Evolutionary conservation across 2,888 invertebrate genomes (phyloP), one percentile per base, ranked within the genome.

Genomic region (Plebejus argus): DNA sequence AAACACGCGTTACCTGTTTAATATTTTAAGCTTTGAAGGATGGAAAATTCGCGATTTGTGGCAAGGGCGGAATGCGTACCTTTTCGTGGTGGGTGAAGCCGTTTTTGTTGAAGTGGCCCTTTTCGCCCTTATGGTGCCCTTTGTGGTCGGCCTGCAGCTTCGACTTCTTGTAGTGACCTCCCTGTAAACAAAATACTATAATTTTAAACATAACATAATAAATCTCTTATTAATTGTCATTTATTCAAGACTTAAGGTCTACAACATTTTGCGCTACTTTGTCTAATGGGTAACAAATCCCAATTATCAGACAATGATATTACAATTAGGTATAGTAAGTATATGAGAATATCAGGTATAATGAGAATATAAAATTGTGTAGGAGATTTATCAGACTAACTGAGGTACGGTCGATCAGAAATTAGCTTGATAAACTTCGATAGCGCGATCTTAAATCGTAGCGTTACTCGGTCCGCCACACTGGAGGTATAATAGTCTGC

Each of bases 91-190:
- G 86, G 77, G 91, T 86, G 79, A 95, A 94, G 0, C 94, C 94
- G 0, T 96, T 96, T 81, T 96, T 95, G 49, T 88, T 91, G 84
- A 94, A 91, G 79, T 95, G 91, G 0, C 95, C 95, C 76, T 94
- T 91, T 72, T 96, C 95, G 0, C 96, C 96, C 82, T 95, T 94
- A 33, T 92, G 86, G 74, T 91, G 92, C 35, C 94, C 90, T 71
- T 95, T 88, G 81, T 95, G 91, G 0, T 85, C 94, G 0, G 92
- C 90, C 12, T 95, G 88, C 75, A 92, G 89, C 76, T 95, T 92
- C 1, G 94, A 94, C 33, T 93, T 94, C 85, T 96, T 95, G 81
- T 91, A 91, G 79, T 94, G 90, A 0, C 95, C 96, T 3, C 96
- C 96, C 95, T 95, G 83, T 53, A 10, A 45, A 45, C 10, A 45